These are phyloP conservation scores for Hetaerina titia DNA, from an alignment of 2,888 invertebrate genomes.

Conservation along the genomic window DNA sequence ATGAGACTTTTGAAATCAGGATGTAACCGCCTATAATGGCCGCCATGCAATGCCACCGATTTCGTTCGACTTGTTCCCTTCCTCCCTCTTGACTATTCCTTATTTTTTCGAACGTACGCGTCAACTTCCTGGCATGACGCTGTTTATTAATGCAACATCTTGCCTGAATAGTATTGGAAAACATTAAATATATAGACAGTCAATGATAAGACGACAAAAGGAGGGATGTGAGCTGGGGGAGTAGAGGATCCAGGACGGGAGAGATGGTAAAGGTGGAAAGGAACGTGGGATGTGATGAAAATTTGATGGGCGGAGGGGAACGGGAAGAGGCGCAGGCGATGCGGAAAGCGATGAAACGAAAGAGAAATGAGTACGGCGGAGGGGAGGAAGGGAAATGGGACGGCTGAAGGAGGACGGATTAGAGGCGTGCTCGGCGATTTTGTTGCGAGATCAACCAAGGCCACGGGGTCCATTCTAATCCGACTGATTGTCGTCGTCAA, in stretches of 20 bases:
- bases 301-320: background rate
- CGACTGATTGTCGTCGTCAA: background rate
- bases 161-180: too few species aligned
- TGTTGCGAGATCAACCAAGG: background rate
- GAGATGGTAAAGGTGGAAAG: background rate
- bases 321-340: background rate
- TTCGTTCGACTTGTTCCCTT: background rate
- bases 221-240: background rate
- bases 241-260: too few species aligned
- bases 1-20: background rate
- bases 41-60: background rate
- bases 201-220: background rate
- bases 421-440: background rate
- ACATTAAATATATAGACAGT: background rate
- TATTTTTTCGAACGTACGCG: too few species aligned
- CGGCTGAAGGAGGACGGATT: background rate
- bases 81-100: too few species aligned
- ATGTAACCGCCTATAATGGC: background rate
- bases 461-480: background rate
- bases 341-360: background rate
- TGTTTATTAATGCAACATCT: too few species aligned
- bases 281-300: background rate
- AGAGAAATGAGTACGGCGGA: background rate
- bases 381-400: background rate
- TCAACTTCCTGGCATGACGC: too few species aligned